Percentiles rank a stretch among this genome's conserved stretches.
Conservation (phyloP, 2,113 vertebrate genomes). For the Ceuthmochares aereus region DNA sequence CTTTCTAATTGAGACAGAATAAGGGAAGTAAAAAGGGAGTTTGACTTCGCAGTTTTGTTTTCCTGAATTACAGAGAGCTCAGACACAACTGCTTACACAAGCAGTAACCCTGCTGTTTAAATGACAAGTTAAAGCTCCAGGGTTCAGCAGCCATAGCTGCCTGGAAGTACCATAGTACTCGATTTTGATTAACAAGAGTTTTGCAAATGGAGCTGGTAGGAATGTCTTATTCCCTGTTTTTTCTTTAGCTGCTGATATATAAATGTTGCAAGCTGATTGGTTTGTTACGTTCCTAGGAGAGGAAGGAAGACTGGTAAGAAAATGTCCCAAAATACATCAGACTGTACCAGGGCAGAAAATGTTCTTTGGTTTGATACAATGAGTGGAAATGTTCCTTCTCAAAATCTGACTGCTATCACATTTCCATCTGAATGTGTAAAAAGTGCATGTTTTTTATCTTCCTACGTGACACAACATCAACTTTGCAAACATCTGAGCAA, state of each 20-base stretch:
- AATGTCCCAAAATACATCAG: neutral
- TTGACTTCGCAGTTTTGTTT: neutral
- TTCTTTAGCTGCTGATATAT: neutral
- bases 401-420: neutral
- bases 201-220: neutral
- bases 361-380: neutral
- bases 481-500: neutral
- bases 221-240: neutral
- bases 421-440: neutral
- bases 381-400: neutral
- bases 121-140: conserved; percentile 2
- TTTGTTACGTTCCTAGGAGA: neutral
- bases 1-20: conserved; percentile 16
- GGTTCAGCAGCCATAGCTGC: neutral
- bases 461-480: neutral
- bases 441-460: neutral
- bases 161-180: neutral
- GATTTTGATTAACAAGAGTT: neutral
- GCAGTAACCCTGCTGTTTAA: neutral
- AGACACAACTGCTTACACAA: neutral
- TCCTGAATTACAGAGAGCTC: neutral
- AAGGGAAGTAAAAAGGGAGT: neutral
- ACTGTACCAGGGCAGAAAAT: neutral
- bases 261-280: neutral
- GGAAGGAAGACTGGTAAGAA: neutral